These are phyloP conservation scores for Brachionus rubens DNA, from an alignment of 1,140 invertebrate species.

Conservation along the genomic window DNA sequence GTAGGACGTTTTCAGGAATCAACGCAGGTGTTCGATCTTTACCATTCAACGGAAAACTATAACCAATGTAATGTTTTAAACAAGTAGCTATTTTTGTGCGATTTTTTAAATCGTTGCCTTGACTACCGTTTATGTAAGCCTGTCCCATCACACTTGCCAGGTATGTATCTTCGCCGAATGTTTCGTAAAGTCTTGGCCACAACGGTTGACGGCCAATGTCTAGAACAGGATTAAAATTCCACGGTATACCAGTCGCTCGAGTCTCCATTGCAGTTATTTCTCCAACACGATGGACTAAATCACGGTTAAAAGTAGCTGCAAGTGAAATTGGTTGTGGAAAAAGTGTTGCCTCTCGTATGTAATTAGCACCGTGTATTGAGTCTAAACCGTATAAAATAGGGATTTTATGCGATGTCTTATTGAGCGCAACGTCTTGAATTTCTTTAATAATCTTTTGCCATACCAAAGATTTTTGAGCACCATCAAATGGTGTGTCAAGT, in stretches of 20 bases:
- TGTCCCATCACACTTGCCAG: neutral
- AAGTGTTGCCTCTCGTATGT: neutral
- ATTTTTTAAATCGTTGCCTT: neutral
- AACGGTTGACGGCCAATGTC: neutral
- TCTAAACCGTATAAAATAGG: neutral
- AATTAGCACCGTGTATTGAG: slow-evolving; percentile 12
- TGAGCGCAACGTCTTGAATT: neutral
- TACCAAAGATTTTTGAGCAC: neutral
- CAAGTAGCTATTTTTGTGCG: neutral
- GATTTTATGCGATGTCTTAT: neutral
- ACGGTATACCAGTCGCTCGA: neutral
- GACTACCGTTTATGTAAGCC: neutral
- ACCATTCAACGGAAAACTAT: slow-evolving; percentile 1
- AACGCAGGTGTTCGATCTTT: neutral
- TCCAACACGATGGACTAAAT: neutral
- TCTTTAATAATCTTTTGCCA: neutral
- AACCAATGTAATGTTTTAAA: slow-evolving; percentile 1
- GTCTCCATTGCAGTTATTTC: neutral
- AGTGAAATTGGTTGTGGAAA: neutral
- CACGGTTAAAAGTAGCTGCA: neutral
- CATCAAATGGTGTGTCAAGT: neutral
- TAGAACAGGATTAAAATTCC: neutral
- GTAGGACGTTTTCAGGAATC: neutral
- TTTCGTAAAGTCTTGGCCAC: neutral
- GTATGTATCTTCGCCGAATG: neutral